Evolutionary conservation across 2,888 invertebrate species (phyloP).

Genomic region (Agonopterix arenella): DNA sequence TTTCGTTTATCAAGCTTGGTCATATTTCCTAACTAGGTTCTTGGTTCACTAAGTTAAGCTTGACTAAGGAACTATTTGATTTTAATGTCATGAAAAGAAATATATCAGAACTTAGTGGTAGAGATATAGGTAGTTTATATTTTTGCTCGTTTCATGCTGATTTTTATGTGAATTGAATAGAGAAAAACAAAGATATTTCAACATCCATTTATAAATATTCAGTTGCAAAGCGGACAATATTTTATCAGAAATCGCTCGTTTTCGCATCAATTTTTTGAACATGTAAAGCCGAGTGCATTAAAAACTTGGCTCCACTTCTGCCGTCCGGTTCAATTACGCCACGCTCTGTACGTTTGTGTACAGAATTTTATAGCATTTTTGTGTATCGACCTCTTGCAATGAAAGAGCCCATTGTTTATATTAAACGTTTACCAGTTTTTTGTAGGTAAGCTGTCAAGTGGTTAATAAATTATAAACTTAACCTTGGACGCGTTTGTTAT

Average conservation of each 20-base stretch:
- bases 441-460: constrained; percentile 56
- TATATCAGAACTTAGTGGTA: too few species aligned
- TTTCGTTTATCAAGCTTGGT: too few species aligned
- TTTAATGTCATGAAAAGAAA: too few species aligned
- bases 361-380: constrained; percentile 19
- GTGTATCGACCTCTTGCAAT: constrained; percentile 17
- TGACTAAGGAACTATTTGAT: too few species aligned
- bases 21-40: too few species aligned
- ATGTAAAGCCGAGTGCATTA: constrained; percentile 18
- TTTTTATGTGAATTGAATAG: too few species aligned
- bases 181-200: too few species aligned
- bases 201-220: neutral
- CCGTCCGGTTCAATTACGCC: constrained; percentile 28
- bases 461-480: constrained; percentile 68
- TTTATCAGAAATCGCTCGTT: neutral
- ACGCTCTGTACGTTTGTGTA: constrained; percentile 16
- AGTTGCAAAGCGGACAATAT: neutral
- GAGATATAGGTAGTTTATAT: too few species aligned
- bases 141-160: neutral
- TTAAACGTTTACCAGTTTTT: constrained; percentile 42
- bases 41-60: too few species aligned
- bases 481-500: constrained; percentile 69
- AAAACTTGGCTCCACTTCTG: constrained; percentile 29
- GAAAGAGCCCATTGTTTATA: constrained; percentile 54
- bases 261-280: constrained; percentile 8